A percentile compares a stretch with the other conserved stretches of the same genome.
Conservation (phyloP, 2,797 vertebrate genomes). For the Helicolenus hilgendorfi region DNA sequence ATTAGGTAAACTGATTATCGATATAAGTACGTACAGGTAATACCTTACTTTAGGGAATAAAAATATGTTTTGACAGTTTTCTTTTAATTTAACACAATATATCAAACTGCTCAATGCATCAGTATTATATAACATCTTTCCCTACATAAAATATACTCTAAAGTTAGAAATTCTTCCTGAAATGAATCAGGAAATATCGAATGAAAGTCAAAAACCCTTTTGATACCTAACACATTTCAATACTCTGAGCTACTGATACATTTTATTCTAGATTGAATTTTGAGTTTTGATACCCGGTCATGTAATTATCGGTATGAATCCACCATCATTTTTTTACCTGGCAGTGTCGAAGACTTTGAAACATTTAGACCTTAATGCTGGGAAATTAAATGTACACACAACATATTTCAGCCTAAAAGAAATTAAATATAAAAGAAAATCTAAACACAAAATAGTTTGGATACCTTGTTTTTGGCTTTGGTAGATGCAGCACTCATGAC, state of each 20-base stretch:
- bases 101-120: background rate
- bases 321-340: accelerated
- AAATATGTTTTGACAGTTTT: background rate
- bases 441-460: background rate
- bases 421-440: background rate
- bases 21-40: background rate
- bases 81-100: background rate
- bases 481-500: background rate
- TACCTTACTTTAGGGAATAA: background rate
- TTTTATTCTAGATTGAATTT: background rate
- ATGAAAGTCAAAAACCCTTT: background rate
- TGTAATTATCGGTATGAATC: background rate
- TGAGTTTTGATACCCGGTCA: background rate
- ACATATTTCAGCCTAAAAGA: background rate
- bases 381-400: background rate
- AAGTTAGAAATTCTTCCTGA: background rate
- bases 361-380: background rate
- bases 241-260: background rate
- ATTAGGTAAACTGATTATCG: background rate
- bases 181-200: background rate
- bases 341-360: background rate
- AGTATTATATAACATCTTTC: background rate
- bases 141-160: background rate
- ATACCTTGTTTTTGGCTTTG: background rate
- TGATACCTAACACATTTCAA: background rate